phyloP scores from a whole-genome alignment of 2,888 invertebrate genomes.

The Cryptophagus acutangulus region DNA sequence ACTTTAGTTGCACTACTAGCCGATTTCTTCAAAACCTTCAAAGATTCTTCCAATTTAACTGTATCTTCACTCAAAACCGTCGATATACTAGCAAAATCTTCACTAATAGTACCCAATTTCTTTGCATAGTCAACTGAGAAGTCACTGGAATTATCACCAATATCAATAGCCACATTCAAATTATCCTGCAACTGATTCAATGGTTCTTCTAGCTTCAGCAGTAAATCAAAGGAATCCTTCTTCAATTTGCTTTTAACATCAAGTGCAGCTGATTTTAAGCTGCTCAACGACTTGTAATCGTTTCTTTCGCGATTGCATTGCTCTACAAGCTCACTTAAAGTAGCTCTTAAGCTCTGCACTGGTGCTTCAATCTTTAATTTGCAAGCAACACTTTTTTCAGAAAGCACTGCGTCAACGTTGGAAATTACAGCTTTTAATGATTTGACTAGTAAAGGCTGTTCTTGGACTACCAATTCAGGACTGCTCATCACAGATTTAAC shows the following conservation, averaged over 20 bases:
- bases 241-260: conserved; percentile 15
- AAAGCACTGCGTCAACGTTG: conserved; percentile 19
- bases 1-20: conserved; percentile 13
- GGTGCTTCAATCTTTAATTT: conserved; percentile 13
- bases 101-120: conserved; percentile 23
- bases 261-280: conserved; percentile 20
- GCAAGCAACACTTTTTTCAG: conserved; percentile 16
- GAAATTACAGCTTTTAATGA: conserved; percentile 16
- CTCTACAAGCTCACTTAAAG: conserved; percentile 18
- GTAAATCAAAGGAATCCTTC: conserved; percentile 11
- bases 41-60: conserved; percentile 18
- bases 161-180: conserved; percentile 22
- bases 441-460: conserved; percentile 4
- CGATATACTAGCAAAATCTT: conserved; percentile 21
- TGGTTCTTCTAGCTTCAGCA: conserved; percentile 18
- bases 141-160: conserved; percentile 28
- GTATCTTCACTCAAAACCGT: conserved; percentile 25
- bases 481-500: conserved; percentile 24
- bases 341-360: conserved; percentile 10
- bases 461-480: conserved; percentile 18
- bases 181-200: conserved; percentile 24
- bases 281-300: conserved; percentile 26
- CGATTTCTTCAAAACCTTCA: conserved; percentile 17
- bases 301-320: conserved; percentile 28
- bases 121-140: conserved; percentile 25